Conservation (phyloP, 2,888 invertebrate species). For the Phyllotreta cruciferae region DNA sequence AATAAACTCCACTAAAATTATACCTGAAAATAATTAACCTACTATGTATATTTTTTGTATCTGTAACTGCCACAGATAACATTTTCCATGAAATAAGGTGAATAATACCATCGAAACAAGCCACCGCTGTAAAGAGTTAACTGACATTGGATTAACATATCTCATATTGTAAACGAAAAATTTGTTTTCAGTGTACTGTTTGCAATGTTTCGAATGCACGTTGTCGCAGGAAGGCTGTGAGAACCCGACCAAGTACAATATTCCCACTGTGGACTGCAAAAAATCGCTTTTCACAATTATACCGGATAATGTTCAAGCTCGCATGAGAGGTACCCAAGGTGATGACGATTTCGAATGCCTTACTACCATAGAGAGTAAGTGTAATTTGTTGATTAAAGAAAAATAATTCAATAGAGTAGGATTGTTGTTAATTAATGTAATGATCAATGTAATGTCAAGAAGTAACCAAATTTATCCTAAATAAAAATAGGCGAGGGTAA, state of each 20-base stretch:
- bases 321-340: slow-evolving; percentile 4
- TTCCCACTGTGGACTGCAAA: slow-evolving; percentile 17
- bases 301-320: slow-evolving; percentile 10
- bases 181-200: slow-evolving; percentile 31
- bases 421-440: not conserved
- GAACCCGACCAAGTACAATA: slow-evolving; percentile 17
- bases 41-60: no score
- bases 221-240: slow-evolving; percentile 27
- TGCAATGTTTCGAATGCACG: slow-evolving; percentile 37
- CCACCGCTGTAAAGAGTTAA: no score
- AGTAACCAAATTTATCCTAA: not conserved
- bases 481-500: not conserved
- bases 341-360: slow-evolving; percentile 25
- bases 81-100: no score
- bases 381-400: not conserved
- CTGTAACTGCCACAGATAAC: no score
- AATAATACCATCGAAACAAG: no score
- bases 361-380: slow-evolving; percentile 32
- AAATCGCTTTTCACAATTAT: slow-evolving; percentile 22
- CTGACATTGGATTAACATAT: no score
- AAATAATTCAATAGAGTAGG: not conserved
- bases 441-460: not conserved
- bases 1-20: no score
- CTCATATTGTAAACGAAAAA: no score
- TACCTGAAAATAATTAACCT: no score